phyloP scores from a whole-genome alignment of 2,113 vertebrate species.

The Vombatus ursinus region DNA sequence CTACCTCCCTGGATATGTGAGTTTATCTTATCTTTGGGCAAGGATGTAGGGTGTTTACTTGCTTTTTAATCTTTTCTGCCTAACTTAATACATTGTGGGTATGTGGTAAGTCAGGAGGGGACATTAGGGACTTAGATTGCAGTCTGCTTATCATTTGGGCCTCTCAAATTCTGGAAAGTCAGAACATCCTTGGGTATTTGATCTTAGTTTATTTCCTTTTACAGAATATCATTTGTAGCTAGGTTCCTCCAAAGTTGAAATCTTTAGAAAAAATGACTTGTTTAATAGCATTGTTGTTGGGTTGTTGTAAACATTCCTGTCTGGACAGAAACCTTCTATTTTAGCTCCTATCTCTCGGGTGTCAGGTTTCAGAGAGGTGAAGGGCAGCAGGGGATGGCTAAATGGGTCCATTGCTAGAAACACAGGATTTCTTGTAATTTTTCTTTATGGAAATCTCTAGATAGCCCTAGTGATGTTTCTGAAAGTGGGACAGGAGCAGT shows the following conservation, averaged over 20 bases:
- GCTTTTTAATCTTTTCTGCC: not conserved
- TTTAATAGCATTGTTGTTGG: conserved; percentile 15
- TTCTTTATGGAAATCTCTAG: not conserved
- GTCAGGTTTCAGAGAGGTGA: not conserved
- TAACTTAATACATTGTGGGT: conserved; percentile 12
- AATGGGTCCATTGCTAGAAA: not conserved
- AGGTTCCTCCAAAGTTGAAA: conserved; percentile 42
- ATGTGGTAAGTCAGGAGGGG: not conserved
- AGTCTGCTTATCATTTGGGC: conserved; percentile 8
- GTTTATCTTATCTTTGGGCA: not conserved
- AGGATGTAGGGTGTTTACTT: not conserved
- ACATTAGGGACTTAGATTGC: not conserved
- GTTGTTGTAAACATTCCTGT: not conserved
- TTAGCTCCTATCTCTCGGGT: not conserved
- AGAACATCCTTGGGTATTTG: conserved; percentile 35
- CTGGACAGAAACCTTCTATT: not conserved
- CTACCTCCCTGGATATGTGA: not conserved
- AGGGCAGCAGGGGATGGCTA: not conserved
- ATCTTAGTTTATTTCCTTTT: conserved; percentile 8
- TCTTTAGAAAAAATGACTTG: conserved; percentile 30
- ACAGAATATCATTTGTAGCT: conserved; percentile 27
- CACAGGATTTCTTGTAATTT: not conserved
- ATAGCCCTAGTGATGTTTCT: not conserved
- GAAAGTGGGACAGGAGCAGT: not conserved
- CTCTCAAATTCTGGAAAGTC: conserved; percentile 50